A percentile compares a stretch with the other conserved stretches of the same genome.
Conservation (phyloP, 2,888 invertebrate species). For the Galeopsomyia nigrocyanea region DNA sequence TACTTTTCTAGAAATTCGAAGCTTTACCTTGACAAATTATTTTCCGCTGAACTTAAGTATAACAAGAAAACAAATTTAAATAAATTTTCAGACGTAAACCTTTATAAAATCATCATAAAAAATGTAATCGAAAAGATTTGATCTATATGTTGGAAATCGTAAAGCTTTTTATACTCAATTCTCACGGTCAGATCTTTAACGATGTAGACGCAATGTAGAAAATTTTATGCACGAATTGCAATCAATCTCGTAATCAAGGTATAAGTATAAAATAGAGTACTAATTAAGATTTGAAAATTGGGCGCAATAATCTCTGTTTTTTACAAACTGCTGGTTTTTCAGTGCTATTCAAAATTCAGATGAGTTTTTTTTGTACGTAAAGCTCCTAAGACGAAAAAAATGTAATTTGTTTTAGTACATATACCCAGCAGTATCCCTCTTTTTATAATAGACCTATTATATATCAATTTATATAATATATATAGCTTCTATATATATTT, state of each 20-base stretch:
- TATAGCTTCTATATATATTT: slow-evolving; percentile 56
- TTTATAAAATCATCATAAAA: slow-evolving; percentile 14
- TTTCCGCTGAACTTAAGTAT: no score
- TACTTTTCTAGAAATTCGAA: no score
- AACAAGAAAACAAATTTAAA: no score
- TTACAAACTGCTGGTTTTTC: slow-evolving; percentile 49
- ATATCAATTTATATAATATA: slow-evolving; percentile 57
- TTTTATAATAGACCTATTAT: slow-evolving; percentile 61
- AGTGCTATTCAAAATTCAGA: slow-evolving; percentile 46
- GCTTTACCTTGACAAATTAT: no score
- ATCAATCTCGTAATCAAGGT: no score
- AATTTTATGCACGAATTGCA: slow-evolving; percentile 43
- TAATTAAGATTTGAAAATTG: slow-evolving; percentile 33
- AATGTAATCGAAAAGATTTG: slow-evolving; percentile 25
- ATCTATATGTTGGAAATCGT: slow-evolving; percentile 33
- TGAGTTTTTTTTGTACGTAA: slow-evolving; percentile 51
- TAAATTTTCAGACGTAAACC: background rate
- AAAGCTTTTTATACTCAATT: slow-evolving; percentile 26
- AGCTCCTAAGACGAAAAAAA: slow-evolving; percentile 48
- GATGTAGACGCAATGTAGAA: slow-evolving; percentile 32
- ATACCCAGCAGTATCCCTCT: slow-evolving; percentile 63
- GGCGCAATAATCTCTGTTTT: slow-evolving; percentile 47
- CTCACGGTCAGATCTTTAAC: slow-evolving; percentile 40
- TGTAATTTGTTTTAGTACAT: slow-evolving; percentile 51
- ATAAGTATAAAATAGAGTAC: no score